Conservation (phyloP, 1,140 invertebrate genomes). For the Lerema accius region DNA sequence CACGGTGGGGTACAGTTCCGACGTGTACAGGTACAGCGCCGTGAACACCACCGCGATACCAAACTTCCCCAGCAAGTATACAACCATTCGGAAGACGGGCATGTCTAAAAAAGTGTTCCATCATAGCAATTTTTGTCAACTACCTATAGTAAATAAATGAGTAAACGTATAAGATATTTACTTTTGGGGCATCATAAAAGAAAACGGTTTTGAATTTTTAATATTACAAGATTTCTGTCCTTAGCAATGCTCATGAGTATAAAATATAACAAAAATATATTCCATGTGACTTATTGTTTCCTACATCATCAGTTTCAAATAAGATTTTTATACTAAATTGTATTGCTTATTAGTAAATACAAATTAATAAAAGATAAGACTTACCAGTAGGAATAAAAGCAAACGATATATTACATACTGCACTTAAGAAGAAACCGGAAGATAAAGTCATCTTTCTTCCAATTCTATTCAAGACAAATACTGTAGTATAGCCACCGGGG, state of each 20-base stretch:
- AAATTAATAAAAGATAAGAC: constrained; percentile 18
- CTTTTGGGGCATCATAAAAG: no score
- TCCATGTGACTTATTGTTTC: no score
- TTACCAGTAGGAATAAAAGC: constrained; percentile 65
- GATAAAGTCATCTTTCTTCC: constrained; percentile 85
- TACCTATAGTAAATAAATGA: no score
- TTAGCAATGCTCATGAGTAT: no score
- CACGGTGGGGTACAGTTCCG: constrained; percentile 87
- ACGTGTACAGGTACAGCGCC: constrained; percentile 85
- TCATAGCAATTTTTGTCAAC: neutral
- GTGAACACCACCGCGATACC: constrained; percentile 84
- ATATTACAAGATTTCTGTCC: no score
- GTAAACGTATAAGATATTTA: neutral
- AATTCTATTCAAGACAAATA: constrained; percentile 84
- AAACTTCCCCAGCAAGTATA: constrained; percentile 86
- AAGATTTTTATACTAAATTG: no score
- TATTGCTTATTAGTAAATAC: neutral
- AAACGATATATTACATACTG: constrained; percentile 75
- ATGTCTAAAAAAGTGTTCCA: no score
- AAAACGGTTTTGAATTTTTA: no score
- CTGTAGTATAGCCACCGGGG: constrained; percentile 87
- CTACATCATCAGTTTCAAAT: no score
- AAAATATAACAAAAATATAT: no score
- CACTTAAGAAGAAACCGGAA: constrained; percentile 84
- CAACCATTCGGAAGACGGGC: constrained; percentile 59